Evolutionary conservation across 2,797 vertebrate genomes (phyloP).

Genomic region (Tauraco hartlaubi): DNA sequence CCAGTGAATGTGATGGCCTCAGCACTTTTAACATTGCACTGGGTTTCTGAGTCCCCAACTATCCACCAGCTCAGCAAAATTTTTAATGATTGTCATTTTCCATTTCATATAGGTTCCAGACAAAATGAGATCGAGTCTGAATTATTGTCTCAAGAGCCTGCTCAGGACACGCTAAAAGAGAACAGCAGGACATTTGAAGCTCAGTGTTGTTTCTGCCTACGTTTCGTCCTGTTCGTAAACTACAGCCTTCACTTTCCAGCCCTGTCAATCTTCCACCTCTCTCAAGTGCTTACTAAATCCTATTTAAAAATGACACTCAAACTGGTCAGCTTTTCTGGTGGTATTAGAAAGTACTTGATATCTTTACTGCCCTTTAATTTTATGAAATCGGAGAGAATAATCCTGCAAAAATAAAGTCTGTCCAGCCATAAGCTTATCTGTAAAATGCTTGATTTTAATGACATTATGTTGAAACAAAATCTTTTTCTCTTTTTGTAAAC

Average conservation of each 20-base stretch:
- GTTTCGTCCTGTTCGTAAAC: not conserved
- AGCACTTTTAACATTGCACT: not conserved
- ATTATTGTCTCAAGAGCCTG: not conserved
- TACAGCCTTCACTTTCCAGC: not conserved
- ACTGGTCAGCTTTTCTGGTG: not conserved
- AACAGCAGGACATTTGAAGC: not conserved
- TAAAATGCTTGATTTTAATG: constrained; percentile 18
- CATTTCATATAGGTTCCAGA: not conserved
- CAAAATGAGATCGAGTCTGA: not conserved
- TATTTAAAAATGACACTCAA: constrained; percentile 50
- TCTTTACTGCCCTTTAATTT: constrained; percentile 28
- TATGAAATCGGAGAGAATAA: not conserved
- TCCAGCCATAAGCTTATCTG: not conserved
- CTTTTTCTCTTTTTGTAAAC: constrained; percentile 8
- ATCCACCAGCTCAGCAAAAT: constrained; percentile 29
- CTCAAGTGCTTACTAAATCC: constrained; percentile 41
- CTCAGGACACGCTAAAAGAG: not conserved
- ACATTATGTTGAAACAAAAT: not conserved
- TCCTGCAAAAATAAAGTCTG: not conserved
- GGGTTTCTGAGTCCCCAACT: not conserved
- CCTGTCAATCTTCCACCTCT: not conserved
- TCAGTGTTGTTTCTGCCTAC: not conserved
- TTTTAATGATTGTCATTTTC: not conserved
- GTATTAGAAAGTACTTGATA: not conserved
- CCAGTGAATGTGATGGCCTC: not conserved